Evolutionary conservation across 1,140 invertebrate species (phyloP).

Genomic region (Zaprionus camerounensis): DNA sequence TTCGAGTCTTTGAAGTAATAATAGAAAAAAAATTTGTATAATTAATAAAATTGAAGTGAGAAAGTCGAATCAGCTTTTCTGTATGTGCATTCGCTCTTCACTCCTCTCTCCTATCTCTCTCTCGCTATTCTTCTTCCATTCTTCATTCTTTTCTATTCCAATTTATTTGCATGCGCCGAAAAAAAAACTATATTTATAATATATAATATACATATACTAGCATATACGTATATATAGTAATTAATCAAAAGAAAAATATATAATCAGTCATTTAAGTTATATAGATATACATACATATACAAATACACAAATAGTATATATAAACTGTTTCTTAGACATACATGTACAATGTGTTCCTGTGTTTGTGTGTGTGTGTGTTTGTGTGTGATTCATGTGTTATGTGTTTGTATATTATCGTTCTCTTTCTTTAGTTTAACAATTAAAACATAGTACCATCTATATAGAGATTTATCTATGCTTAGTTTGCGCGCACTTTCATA

Average conservation of each 20-base stretch:
- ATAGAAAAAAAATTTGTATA: slow-evolving; percentile 22
- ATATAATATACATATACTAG: slow-evolving; percentile 26
- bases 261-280: slow-evolving; percentile 81
- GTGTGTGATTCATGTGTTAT: slow-evolving; percentile 21
- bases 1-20: slow-evolving; percentile 72
- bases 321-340: slow-evolving; percentile 50
- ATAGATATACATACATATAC: slow-evolving; percentile 72
- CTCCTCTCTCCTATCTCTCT: background rate
- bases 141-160: background rate
- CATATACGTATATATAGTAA: slow-evolving; percentile 50
- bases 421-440: slow-evolving; percentile 46
- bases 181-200: slow-evolving; percentile 20
- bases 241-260: slow-evolving; percentile 71
- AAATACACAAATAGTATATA: slow-evolving; percentile 44
- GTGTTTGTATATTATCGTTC: slow-evolving; percentile 1
- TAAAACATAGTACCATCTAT: slow-evolving; percentile 50
- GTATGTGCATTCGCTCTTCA: background rate
- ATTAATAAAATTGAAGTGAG: slow-evolving; percentile 4
- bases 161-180: slow-evolving; percentile 39
- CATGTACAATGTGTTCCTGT: slow-evolving; percentile 22
- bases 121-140: background rate
- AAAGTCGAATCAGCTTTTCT: slow-evolving; percentile 2
- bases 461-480: slow-evolving; percentile 37
- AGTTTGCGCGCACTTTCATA: slow-evolving; percentile 44
- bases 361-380: background rate